Conservation (phyloP, 2,888 invertebrate genomes). For the Zele albiditarsus region DNA sequence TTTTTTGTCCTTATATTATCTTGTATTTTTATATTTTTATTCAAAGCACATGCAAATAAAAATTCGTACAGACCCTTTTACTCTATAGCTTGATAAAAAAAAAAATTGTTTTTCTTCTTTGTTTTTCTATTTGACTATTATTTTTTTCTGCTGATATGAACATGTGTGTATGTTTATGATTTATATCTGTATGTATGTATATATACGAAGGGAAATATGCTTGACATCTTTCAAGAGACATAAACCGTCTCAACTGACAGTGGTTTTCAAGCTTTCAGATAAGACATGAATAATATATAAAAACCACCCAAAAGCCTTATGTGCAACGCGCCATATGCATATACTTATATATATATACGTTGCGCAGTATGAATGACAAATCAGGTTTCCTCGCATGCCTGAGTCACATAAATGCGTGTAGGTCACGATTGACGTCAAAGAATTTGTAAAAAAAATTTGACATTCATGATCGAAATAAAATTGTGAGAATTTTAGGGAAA, state of each 20-base stretch:
- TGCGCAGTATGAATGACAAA: slow-evolving; percentile 69
- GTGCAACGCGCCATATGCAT: background rate
- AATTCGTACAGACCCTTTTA: no score
- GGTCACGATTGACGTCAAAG: slow-evolving; percentile 45
- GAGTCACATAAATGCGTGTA: slow-evolving; percentile 53
- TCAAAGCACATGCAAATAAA: no score
- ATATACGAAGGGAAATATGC: slow-evolving; percentile 1
- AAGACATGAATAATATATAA: slow-evolving; percentile 69
- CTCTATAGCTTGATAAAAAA: no score
- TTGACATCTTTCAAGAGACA: slow-evolving; percentile 1
- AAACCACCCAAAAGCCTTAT: slow-evolving; percentile 60
- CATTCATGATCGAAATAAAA: background rate
- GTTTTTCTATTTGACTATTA: background rate
- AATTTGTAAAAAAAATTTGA: background rate
- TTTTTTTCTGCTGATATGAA: background rate
- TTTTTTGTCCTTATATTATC: no score
- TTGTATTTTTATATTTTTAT: no score
- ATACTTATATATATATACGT: background rate
- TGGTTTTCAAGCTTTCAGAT: slow-evolving; percentile 3
- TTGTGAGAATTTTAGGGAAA: no score
- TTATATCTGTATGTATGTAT: background rate
- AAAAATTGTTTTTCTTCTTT: background rate
- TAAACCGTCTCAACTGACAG: slow-evolving; percentile 3
- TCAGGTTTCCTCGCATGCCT: slow-evolving; percentile 60
- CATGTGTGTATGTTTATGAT: background rate